Conservation (phyloP, 2,113 vertebrate species). For the Zeus faber region DNA sequence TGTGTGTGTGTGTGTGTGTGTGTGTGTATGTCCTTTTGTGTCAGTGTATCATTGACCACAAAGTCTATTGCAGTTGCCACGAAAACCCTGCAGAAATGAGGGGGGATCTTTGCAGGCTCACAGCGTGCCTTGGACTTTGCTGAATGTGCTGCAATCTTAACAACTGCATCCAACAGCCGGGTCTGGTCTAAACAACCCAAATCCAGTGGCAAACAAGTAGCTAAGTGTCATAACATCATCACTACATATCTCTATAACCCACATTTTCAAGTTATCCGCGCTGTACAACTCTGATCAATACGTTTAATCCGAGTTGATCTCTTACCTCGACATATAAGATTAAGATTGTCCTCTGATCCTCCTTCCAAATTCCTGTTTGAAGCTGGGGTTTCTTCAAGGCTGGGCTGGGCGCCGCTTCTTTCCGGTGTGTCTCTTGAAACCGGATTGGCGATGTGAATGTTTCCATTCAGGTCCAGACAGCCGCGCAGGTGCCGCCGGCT, state of each 20-base stretch:
- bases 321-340: slow-evolving; percentile 51
- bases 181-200: slow-evolving; percentile 36
- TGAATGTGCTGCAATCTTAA: slow-evolving; percentile 45
- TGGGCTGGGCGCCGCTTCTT: slow-evolving; percentile 7
- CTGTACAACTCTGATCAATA: not conserved
- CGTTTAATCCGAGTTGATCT: not conserved
- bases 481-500: slow-evolving; percentile 11
- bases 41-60: slow-evolving; percentile 1
- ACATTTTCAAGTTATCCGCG: not conserved
- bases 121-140: slow-evolving; percentile 33
- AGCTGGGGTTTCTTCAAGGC: slow-evolving; percentile 8
- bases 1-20: too few relatives aligned
- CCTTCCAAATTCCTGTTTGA: slow-evolving; percentile 6
- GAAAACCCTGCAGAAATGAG: slow-evolving; percentile 25
- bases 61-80: slow-evolving; percentile 31
- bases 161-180: slow-evolving; percentile 41
- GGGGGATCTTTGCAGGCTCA: slow-evolving; percentile 17
- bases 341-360: slow-evolving; percentile 24
- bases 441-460: slow-evolving; percentile 32
- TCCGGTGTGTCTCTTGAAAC: slow-evolving; percentile 22
- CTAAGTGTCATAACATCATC: slow-evolving; percentile 23
- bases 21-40: too few relatives aligned
- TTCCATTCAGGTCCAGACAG: slow-evolving; percentile 55
- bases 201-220: slow-evolving; percentile 28
- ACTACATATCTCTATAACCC: not conserved